These are phyloP conservation scores for Rutilus rutilus DNA, from an alignment of 2,113 vertebrate genomes.

Conservation along the genomic window DNA sequence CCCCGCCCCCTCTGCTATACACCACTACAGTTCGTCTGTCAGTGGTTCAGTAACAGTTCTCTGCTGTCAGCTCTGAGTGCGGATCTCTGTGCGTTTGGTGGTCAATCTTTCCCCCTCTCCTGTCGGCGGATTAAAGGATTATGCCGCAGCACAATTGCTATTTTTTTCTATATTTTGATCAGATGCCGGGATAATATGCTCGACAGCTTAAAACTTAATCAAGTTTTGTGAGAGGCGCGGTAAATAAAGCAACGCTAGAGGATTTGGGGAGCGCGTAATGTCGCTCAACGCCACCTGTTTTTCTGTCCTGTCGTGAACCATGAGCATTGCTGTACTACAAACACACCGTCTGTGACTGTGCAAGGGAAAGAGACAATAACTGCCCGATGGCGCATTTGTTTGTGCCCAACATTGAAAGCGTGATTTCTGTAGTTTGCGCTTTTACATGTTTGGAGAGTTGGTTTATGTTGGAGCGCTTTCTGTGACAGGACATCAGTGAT, in stretches of 20 bases:
- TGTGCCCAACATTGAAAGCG: neutral
- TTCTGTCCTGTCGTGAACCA: neutral
- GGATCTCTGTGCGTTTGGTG: constrained; percentile 57
- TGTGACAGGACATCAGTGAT: neutral
- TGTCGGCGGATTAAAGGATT: constrained; percentile 47
- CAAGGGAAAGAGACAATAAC: neutral
- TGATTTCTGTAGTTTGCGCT: neutral
- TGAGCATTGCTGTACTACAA: constrained; percentile 9
- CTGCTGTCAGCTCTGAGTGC: constrained; percentile 60
- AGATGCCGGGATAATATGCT: constrained; percentile 33
- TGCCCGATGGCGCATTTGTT: neutral
- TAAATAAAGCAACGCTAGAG: constrained; percentile 19
- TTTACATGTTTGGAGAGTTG: neutral
- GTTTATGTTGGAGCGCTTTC: neutral
- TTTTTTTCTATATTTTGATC: constrained; percentile 37
- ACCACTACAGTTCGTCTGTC: neutral
- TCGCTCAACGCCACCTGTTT: constrained; percentile 1
- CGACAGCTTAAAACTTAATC: constrained; percentile 31
- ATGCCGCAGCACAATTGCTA: constrained; percentile 23
- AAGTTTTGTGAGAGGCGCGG: neutral
- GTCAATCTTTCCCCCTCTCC: constrained; percentile 25
- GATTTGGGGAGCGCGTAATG: constrained; percentile 14
- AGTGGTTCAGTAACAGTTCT: constrained; percentile 34
- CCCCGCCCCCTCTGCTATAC: constrained; percentile 26
- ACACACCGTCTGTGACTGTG: neutral